Conservation (phyloP, 2,888 invertebrate genomes). For the Plebejus argus region DNA sequence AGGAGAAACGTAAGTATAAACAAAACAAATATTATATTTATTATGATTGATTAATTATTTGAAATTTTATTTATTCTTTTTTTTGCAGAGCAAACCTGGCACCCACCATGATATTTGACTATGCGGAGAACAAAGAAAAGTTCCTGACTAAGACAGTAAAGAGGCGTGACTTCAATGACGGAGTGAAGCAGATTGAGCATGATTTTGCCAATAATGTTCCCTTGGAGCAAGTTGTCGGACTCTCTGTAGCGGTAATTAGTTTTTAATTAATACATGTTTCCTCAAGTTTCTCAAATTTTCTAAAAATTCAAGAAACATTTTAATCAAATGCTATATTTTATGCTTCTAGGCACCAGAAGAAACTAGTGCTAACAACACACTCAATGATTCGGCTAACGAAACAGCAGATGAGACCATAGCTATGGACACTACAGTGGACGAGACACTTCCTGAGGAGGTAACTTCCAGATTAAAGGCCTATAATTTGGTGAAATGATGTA, state of each 20-base stretch:
- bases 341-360: conserved; percentile 44
- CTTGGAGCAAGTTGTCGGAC: conserved; percentile 64
- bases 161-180: conserved; percentile 92
- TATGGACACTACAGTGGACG: conserved; percentile 59
- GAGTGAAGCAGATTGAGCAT: conserved; percentile 92
- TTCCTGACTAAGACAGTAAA: conserved; percentile 89
- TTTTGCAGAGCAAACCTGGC: conserved; percentile 85
- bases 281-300: background rate
- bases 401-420: conserved; percentile 57
- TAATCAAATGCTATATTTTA: background rate
- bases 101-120: conserved; percentile 92
- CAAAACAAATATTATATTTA: background rate
- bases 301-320: background rate
- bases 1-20: conserved; percentile 89
- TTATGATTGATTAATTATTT: background rate
- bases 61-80: background rate
- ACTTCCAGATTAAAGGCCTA: conserved; percentile 35
- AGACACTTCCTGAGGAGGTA: conserved; percentile 61
- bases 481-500: too few species aligned
- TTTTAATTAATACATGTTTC: background rate
- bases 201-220: conserved; percentile 84
- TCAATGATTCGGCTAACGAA: conserved; percentile 55
- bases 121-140: conserved; percentile 89
- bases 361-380: conserved; percentile 51
- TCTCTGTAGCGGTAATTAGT: conserved; percentile 49